Conservation (phyloP, 2,113 vertebrate species). For the Channa argus region DNA sequence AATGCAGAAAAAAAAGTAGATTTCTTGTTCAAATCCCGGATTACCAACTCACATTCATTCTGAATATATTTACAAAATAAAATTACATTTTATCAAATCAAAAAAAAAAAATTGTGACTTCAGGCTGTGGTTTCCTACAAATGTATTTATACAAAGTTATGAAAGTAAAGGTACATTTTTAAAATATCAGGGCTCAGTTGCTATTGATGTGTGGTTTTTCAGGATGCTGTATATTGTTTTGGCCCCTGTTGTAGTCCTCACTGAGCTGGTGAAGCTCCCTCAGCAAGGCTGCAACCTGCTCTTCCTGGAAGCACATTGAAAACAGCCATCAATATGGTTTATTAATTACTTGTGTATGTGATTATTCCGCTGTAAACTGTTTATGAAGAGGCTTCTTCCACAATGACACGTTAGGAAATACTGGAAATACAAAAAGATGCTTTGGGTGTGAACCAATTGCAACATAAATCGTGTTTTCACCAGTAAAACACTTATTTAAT, state of each 20-base stretch:
- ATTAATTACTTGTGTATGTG: background rate
- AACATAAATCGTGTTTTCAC: no score
- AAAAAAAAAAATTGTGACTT: background rate
- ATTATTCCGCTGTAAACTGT: background rate
- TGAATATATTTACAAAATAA: slow-evolving; percentile 1
- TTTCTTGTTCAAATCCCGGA: background rate
- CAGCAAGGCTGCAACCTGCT: slow-evolving; percentile 81
- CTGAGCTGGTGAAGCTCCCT: slow-evolving; percentile 71
- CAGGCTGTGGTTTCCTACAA: background rate
- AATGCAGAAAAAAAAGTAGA: slow-evolving; percentile 3
- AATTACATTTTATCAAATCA: background rate
- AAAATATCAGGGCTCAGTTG: slow-evolving; percentile 38
- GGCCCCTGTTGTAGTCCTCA: slow-evolving; percentile 37
- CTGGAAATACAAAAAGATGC: background rate
- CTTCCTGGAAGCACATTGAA: slow-evolving; percentile 72
- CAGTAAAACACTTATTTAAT: background rate
- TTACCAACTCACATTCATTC: background rate
- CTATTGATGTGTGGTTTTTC: slow-evolving; percentile 46
- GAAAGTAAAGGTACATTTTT: background rate
- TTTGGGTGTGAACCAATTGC: background rate
- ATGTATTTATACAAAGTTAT: slow-evolving; percentile 12
- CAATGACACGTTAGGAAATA: background rate
- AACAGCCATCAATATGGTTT: background rate
- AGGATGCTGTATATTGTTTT: slow-evolving; percentile 52
- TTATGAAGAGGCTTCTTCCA: background rate